Evolutionary conservation across 2,888 invertebrate genomes (phyloP), one percentile per base, ranked within the genome.

Genomic region (Scelioninae gen. 1): DNA sequence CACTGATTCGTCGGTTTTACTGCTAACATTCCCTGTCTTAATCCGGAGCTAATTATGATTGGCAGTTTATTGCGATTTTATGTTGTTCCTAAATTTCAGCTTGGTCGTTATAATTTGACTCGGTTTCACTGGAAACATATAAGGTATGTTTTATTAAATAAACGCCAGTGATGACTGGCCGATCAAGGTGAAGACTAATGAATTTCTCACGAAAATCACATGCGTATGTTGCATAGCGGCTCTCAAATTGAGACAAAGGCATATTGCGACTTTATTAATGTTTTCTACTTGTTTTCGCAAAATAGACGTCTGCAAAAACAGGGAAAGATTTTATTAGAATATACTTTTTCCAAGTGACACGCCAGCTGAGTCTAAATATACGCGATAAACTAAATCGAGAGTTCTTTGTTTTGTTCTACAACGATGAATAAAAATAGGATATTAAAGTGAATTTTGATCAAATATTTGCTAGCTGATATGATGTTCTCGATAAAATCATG

Each of bases 31-130:
- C 9, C 45, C 53, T 32, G 38, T 75, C 65, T 76, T 76, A 68
- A 76, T 76, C 60, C 76, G 51, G 13, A 49, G 49, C 31, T 76
- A 76, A 76, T 76, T 66, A 76, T 66, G 60, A 76, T 51, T 76
- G 76, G 51, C 66, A 76, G 76, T 66, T 76, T 76, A 76, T 60
- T 58, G 53, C 60, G 40, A 60, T 60, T 76, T 76, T 65, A 75
- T 51, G 76, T 76, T 68, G 66, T 76, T 58, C 53, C 66, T 49
- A 68, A 43, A 68, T 76, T 66, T 68, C 34, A 34, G 38, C 16
- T 43, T 1, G 32, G 47, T 47, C 69, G 60, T 66, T 68, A 75
- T 65, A 68, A 68, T 68, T 51, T 32, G 32, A 66, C 60, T 16
- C 34, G 56, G 43, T 31, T 40, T 51, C 51, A 40, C 43, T 58